Conservation (phyloP, 2,888 invertebrate genomes). For the Ferrisia virgata region DNA sequence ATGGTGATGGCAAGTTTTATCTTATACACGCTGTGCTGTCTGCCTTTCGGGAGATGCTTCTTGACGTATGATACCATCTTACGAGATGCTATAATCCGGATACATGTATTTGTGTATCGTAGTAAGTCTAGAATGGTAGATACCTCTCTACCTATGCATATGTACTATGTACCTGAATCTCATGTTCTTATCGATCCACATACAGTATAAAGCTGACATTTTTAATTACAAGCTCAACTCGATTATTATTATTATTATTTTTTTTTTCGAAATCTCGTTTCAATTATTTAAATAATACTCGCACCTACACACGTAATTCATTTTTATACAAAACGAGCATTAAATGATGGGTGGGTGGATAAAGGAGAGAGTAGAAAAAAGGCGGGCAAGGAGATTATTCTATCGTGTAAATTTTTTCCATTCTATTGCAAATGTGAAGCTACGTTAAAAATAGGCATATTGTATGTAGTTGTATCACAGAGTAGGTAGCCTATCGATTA, state of each 20-base stretch:
- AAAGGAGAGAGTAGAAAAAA: background rate
- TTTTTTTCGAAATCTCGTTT: background rate
- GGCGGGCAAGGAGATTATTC: background rate
- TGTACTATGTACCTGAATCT: background rate
- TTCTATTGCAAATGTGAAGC: background rate
- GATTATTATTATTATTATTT: too few species aligned
- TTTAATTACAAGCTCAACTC: too few species aligned
- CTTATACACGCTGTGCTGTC: background rate
- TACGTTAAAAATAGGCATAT: background rate
- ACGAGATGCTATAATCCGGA: background rate
- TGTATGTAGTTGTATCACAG: background rate
- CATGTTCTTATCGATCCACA: too few species aligned
- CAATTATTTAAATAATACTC: background rate
- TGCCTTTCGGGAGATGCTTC: background rate
- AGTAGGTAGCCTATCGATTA: too few species aligned
- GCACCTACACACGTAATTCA: background rate
- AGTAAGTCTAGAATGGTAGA: background rate
- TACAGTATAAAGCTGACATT: too few species aligned
- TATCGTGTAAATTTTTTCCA: background rate
- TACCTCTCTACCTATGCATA: background rate
- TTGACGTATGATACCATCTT: background rate
- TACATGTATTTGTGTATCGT: background rate
- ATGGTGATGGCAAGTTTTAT: conserved; percentile 6
- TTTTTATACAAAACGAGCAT: too few species aligned
- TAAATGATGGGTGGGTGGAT: too few species aligned